phyloP scores from a whole-genome alignment of 2,888 invertebrate species.

The Sminthurides aquaticus region DNA sequence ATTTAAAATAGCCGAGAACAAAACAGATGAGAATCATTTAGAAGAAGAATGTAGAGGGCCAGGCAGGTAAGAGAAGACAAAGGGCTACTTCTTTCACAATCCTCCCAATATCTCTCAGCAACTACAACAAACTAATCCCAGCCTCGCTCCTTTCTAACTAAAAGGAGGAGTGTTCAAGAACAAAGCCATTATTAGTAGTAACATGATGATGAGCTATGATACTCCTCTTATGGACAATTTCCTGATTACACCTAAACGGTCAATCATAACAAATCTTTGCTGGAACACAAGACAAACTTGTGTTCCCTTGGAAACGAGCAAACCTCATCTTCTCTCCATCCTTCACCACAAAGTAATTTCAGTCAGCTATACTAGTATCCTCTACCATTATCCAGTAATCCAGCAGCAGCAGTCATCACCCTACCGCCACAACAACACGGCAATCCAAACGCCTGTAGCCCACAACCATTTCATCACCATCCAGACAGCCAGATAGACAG shows the following conservation, averaged over 20 bases:
- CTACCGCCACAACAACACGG: too few relatives aligned
- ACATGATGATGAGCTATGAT: slow-evolving; percentile 10
- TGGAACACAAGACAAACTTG: too few relatives aligned
- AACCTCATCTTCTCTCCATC: not conserved
- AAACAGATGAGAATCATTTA: not conserved
- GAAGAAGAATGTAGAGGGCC: not conserved
- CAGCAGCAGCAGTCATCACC: not conserved
- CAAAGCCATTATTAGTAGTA: not conserved
- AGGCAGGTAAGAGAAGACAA: not conserved
- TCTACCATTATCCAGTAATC: too few relatives aligned
- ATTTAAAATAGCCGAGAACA: not conserved
- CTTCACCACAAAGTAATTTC: too few relatives aligned
- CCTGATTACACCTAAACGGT: slow-evolving; percentile 9
- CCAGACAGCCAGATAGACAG: too few relatives aligned
- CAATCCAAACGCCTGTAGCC: too few relatives aligned
- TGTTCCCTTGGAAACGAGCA: not conserved
- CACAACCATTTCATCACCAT: not conserved
- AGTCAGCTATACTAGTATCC: too few relatives aligned
- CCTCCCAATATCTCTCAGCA: too few relatives aligned
- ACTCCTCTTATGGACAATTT: slow-evolving; percentile 8
- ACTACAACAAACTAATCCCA: not conserved
- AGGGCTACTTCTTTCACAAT: too few relatives aligned
- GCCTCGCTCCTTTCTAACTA: not conserved
- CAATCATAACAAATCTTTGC: not conserved
- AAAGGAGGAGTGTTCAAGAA: not conserved